Base-by-base conservation (phyloP, 2,888 invertebrate species). In the Leucophenga maculata region DNA sequence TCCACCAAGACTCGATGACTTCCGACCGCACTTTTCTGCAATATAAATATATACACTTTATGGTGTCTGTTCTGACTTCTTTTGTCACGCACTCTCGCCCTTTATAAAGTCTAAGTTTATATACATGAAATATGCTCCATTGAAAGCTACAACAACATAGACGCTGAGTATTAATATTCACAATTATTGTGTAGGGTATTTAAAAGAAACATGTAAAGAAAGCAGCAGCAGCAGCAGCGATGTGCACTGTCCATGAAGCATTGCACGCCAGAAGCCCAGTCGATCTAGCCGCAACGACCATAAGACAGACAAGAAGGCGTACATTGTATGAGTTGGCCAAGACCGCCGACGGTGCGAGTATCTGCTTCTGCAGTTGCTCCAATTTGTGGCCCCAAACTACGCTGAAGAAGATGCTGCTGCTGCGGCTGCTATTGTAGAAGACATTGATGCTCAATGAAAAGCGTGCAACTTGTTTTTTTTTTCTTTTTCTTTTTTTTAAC, bases 201-300 rank as follows among this genome's bases (percentile, higher is more conserved):
- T 62, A 13, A n/a, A 60, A 31, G 32, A 32, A 39, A 62, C 6
- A 2, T 39, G 6, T 39, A 32, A 62, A 62, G 13, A 32, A 62
- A 62, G 14, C n/a, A 16, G 54, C 18, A 54, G 14, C n/a, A 16
- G 54, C 18, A 54, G 13, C 59, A 26, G 11, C 22, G 26, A 59
- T 82, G 84, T 75, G 80, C 84, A 83, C 77, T 75, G 77, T 82
- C 75, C 84, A 83, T 83, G 80, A 83, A 83, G 80, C 73, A 66
- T 62, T 13, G 32, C 13, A 62, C 39, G 57, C 57, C 57, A 22
- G 22, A 3, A 18, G 14, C 26, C 1, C 67, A 72, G 65, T 39
- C 73, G 39, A 39, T 39, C 39, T 39, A 39, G 39, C 11, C 8
- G 2, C 26, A 26, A 26, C 26, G 26, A 26, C 26, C 2, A 26